Conservation (phyloP, 2,797 vertebrate genomes). For the Channallabes apus region DNA sequence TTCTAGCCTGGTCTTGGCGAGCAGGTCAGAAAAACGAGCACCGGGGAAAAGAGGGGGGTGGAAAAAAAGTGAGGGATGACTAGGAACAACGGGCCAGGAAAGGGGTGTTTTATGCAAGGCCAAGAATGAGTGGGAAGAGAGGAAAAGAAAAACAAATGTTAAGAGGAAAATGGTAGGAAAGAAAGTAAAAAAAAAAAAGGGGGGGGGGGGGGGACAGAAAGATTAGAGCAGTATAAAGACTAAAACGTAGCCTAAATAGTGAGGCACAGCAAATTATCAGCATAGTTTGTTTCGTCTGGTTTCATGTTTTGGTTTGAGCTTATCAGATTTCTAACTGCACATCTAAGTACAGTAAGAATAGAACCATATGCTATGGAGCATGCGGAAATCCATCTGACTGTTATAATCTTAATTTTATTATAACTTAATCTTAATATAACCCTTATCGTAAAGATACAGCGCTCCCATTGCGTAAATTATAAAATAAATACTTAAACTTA, state of each 20-base stretch:
- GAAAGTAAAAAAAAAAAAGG: conserved; percentile 27
- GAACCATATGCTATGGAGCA: neutral
- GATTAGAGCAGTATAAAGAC: neutral
- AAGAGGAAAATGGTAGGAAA: conserved; percentile 29
- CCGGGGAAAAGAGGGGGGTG: conserved; percentile 34
- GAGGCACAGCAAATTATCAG: neutral
- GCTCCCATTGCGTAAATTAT: neutral
- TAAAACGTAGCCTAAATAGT: neutral
- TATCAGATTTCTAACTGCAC: neutral
- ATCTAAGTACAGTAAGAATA: neutral
- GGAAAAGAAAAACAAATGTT: conserved; percentile 48
- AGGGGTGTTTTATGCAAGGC: conserved; percentile 41
- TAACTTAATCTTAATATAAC: too few relatives aligned
- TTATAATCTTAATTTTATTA: neutral
- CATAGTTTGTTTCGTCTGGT: neutral
- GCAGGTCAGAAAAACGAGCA: conserved; percentile 36
- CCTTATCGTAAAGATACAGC: too few relatives aligned
- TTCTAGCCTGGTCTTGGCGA: conserved; percentile 41
- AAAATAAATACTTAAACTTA: neutral
- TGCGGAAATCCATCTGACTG: neutral
- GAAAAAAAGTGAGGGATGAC: conserved; percentile 42
- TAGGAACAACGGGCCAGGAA: conserved; percentile 37
- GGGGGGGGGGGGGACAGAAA: conserved; percentile 17
- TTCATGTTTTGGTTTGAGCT: conserved; percentile 8
- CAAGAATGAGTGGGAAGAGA: conserved; percentile 46